A percentile compares a stretch with the other conserved stretches of the same genome.
Conservation (phyloP, 2,113 vertebrate species). For the Grallaria varia region DNA sequence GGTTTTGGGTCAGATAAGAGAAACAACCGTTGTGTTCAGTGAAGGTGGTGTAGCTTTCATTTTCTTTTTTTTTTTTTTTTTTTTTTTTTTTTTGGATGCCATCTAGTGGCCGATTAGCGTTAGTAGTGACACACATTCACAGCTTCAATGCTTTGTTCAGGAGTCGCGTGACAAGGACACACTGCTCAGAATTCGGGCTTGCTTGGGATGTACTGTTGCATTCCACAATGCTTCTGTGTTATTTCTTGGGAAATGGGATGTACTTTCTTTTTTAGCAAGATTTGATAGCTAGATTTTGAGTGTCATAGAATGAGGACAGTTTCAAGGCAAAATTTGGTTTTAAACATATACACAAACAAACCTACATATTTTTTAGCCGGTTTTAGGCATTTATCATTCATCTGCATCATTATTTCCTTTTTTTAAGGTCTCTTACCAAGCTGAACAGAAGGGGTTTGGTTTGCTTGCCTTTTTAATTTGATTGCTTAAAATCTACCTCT, state of each 20-base stretch:
- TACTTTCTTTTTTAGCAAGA: neutral
- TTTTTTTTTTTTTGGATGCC: neutral
- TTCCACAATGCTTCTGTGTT: neutral
- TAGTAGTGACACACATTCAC: accelerated
- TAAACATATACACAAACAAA: neutral
- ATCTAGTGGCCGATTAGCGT: conserved; percentile 20
- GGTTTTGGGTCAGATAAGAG: neutral
- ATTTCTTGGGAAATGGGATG: neutral
- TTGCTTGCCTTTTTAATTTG: neutral
- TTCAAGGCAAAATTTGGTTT: neutral
- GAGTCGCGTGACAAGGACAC: neutral
- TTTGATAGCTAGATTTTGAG: neutral
- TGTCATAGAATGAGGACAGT: neutral
- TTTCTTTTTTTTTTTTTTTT: neutral
- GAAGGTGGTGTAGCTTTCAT: neutral
- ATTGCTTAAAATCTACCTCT: neutral
- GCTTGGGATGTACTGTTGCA: neutral
- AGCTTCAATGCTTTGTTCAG: neutral
- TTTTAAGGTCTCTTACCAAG: neutral
- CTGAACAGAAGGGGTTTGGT: conserved; percentile 1
- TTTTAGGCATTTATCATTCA: neutral
- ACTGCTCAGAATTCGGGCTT: neutral
- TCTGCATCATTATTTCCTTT: neutral
- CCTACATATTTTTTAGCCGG: neutral
- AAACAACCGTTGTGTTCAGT: neutral